Evolutionary conservation across 2,888 invertebrate genomes (phyloP), one percentile per base, ranked within the genome.

Genomic region (Anthophora plumipes): DNA sequence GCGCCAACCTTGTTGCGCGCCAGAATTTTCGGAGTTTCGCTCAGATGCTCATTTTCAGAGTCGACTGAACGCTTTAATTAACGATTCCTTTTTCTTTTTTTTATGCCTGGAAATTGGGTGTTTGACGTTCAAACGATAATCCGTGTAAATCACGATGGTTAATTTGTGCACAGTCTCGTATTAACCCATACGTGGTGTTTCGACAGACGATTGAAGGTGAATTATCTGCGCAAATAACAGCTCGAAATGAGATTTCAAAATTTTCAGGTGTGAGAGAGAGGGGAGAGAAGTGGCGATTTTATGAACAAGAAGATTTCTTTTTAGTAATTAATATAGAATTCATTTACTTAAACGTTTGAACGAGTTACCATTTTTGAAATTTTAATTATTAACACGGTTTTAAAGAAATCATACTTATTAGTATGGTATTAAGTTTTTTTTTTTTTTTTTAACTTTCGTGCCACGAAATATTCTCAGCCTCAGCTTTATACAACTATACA

Each of bases 21-120:
- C 69, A 64, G 59, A 78, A 57, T 74, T 52, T 48, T 39, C 0
- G 54, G 69, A 76, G 66, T 76, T 76, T 37, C 52, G 37, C 22
- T 50, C 66, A 6, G 25, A 41, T 17, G 11, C 50, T 39, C 66
- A 70, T 70, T 75, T 74, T 60, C 31, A n/a, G 11, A 48, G 20
- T 4, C 46, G 37, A 52, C 66, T 55, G 31, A 14, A 46, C 46
- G 57, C 14, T 37, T 57, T 55, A 57, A 76, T 77, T 71, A 71
- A 71, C 50, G 55, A 37, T 57, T 57, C 37, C 17, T 9, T 11
- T 8, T 17, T 1, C 9, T 8, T 17, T 1, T 8, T 8, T 22
- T 22, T 8, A 14, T 20, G 9, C 14, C 41, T 22, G 20, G 17
- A 31, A n/a, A 6, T 37, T 39, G 22, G 39, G n/a, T 1, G 22